These are phyloP conservation scores for Tadarida brasiliensis DNA, from an alignment of 2,797 vertebrate genomes.

Conservation along the genomic window DNA sequence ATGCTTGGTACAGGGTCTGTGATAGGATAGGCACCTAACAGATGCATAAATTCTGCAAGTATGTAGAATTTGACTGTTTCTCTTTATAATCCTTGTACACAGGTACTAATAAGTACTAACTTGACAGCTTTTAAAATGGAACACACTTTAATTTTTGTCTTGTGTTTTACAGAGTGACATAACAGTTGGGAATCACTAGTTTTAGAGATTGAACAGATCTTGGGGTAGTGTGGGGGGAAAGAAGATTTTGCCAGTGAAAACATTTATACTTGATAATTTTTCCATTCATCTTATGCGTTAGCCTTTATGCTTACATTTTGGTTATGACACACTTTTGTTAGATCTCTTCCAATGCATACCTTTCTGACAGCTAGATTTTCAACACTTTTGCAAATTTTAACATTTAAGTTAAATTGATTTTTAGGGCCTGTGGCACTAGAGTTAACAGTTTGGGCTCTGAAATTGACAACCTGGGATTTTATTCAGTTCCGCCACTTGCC, in stretches of 20 bases:
- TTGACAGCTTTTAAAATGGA: conserved; percentile 26
- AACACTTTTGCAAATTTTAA: neutral
- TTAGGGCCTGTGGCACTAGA: neutral
- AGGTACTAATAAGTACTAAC: neutral
- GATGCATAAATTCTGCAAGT: neutral
- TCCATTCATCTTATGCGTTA: neutral
- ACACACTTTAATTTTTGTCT: conserved; percentile 13
- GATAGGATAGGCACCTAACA: neutral
- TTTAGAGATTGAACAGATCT: neutral
- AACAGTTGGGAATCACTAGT: conserved; percentile 13
- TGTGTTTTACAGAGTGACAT: neutral
- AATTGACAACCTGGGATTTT: neutral
- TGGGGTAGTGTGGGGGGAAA: neutral
- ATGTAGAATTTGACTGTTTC: neutral
- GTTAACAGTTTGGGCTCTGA: neutral
- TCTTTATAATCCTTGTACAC: neutral
- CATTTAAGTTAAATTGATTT: neutral
- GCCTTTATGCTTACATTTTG: conserved; percentile 14
- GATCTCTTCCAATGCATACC: neutral
- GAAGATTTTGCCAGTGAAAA: neutral
- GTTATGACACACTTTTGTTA: neutral
- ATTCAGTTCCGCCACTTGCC: neutral
- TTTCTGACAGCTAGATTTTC: neutral
- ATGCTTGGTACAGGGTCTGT: neutral
- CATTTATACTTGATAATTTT: neutral